phyloP scores from a whole-genome alignment of 1,140 invertebrate genomes.

The Cotesia glomerata region DNA sequence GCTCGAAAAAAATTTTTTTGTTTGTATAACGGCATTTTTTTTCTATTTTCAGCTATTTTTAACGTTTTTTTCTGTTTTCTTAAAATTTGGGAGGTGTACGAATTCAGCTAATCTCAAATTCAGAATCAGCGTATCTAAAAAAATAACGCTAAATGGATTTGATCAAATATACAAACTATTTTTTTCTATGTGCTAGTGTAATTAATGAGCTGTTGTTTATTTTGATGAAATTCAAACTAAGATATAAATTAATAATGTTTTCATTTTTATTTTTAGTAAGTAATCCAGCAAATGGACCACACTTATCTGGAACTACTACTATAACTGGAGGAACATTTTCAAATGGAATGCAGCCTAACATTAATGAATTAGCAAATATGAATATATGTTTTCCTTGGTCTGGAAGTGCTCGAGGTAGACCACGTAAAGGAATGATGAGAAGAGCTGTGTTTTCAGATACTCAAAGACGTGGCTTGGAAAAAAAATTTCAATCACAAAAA shows the following conservation, averaged over 20 bases:
- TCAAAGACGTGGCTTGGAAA: constrained; percentile 92
- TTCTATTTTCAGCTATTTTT: no score
- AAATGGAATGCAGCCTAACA: constrained; percentile 48
- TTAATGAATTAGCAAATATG: constrained; percentile 54
- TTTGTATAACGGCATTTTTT: no score
- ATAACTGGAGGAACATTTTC: constrained; percentile 69
- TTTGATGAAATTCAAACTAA: background rate
- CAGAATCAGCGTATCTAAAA: no score
- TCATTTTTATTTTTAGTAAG: constrained; percentile 30
- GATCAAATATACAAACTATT: no score
- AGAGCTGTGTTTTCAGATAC: constrained; percentile 91
- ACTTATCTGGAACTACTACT: constrained; percentile 58
- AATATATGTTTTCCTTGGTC: constrained; percentile 78
- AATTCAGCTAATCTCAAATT: no score
- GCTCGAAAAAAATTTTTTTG: no score
- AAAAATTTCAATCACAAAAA: constrained; percentile 95
- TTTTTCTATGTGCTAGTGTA: no score
- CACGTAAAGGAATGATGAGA: constrained; percentile 91
- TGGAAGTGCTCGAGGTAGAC: constrained; percentile 78
- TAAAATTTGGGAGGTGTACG: no score
- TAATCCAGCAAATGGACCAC: constrained; percentile 48
- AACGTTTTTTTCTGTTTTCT: no score
- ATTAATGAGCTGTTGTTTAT: no score
- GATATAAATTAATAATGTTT: background rate
- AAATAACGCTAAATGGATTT: no score